These are phyloP conservation scores for Neodon shergylaensis DNA, from an alignment of 2,113 vertebrate species.

Conservation along the genomic window DNA sequence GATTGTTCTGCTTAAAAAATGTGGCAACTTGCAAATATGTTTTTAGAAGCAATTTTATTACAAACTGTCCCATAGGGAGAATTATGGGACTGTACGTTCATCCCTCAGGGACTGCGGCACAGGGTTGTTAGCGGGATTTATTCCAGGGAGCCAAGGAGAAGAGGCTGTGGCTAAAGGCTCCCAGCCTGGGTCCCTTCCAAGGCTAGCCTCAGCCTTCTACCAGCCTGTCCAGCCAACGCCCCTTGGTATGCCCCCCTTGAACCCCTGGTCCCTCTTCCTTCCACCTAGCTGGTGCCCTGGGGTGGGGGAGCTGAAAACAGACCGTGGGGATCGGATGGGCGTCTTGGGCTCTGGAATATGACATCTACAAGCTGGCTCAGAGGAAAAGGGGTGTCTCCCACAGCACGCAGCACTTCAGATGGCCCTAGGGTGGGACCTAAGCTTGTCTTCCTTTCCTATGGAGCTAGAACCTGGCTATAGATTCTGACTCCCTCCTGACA, in stretches of 20 bases:
- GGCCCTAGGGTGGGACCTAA: fast-evolving
- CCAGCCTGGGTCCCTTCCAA: neutral
- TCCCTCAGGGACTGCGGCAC: conserved; percentile 75
- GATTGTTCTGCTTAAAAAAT: conserved; percentile 84
- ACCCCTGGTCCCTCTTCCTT: neutral
- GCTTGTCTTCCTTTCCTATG: fast-evolving
- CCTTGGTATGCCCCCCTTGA: neutral
- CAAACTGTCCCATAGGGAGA: conserved; percentile 80
- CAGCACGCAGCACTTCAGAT: neutral
- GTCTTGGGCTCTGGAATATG: neutral
- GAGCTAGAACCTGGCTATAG: fast-evolving
- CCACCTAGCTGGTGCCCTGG: neutral
- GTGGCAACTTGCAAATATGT: conserved; percentile 83
- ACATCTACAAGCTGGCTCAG: neutral
- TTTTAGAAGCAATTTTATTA: conserved; percentile 85
- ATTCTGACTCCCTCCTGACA: neutral
- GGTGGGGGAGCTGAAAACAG: neutral
- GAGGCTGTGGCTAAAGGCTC: neutral
- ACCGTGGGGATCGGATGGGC: fast-evolving
- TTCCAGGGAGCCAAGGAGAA: neutral
- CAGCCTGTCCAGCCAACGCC: neutral
- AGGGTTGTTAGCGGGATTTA: conserved; percentile 47
- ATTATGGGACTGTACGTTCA: conserved; percentile 70
- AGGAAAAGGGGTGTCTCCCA: neutral
- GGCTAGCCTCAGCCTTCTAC: neutral